Base-by-base conservation (phyloP, 2,113 vertebrate species). In the Alces alces region DNA sequence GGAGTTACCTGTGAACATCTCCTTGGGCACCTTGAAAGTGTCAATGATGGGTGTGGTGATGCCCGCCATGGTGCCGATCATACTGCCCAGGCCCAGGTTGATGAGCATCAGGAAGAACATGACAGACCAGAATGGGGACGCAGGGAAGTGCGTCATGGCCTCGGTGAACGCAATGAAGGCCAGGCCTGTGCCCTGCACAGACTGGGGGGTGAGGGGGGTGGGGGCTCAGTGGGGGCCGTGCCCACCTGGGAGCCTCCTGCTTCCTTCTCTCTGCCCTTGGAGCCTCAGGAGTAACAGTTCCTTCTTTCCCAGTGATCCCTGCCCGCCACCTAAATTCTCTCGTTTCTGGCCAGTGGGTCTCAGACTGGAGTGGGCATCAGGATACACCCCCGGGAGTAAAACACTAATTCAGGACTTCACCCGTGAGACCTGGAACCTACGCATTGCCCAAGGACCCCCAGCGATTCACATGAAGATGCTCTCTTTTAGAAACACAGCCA, bases 51-150 rank as follows among this genome's bases (percentile, higher is more conserved):
- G 99, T 0, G 99, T 99, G 91, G 99, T 99, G 99, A 99, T 99
- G 95, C 99, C 99, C 0, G 99, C 99, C 99, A 99, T 99, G 97
- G 99, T 99, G 80, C 99, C 99, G 0, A 99, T 99, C 99, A 99
- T 99, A 98, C 99, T 99, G 16, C 99, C 99, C 98, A 99, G 96
- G 30, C 99, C 99, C 98, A 99, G 98, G 98, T 99, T 99, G 97
- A 99, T 99, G 85, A 99, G 98, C 99, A 99, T 99, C 98, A 99
- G 98, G 99, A 99, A 99, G 99, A 99, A 99, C 99, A 99, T 99
- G 98, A 99, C 99, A 0, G 99, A 99, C 99, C 99, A 99, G 98
- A 99, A 99, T 0, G 99, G 99, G 6, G 99, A 99, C 73, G 98
- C 99, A 0, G 99, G 99, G 96, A 99, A 99, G 97, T 99, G 99